These are phyloP conservation scores for Hirtodrosophila cameraria DNA, from an alignment of 2,888 invertebrate genomes.

Conservation along the genomic window DNA sequence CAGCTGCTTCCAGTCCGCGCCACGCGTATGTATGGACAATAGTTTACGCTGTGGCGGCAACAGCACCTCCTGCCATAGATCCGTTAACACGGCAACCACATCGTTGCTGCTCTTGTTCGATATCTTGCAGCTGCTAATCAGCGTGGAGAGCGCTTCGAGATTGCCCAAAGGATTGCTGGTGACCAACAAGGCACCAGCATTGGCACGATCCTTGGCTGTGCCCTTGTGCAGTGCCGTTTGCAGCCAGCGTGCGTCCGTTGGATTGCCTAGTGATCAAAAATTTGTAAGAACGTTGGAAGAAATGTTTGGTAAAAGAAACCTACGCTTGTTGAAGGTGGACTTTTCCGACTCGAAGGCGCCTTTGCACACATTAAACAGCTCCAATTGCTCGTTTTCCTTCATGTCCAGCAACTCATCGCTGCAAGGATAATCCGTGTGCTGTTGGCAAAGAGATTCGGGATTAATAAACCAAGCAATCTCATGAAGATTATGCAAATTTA, in stretches of 20 bases:
- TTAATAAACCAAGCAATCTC: not conserved
- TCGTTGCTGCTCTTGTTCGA: conserved; percentile 83
- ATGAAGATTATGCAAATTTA: conserved; percentile 46
- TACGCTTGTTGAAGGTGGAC: conserved; percentile 77
- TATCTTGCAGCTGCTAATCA: conserved; percentile 81
- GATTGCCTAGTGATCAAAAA: conserved; percentile 72
- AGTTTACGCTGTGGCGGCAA: conserved; percentile 83
- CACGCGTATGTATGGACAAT: conserved; percentile 80
- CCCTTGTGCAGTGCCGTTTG: conserved; percentile 84
- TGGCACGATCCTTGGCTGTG: conserved; percentile 84
- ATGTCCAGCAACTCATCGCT: conserved; percentile 81
- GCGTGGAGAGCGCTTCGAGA: conserved; percentile 79
- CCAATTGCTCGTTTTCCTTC: conserved; percentile 82
- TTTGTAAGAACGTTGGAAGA: not conserved
- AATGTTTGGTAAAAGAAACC: conserved; percentile 5
- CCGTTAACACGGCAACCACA: conserved; percentile 79
- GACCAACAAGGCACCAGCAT: conserved; percentile 83
- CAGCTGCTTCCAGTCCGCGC: conserved; percentile 82
- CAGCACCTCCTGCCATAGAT: conserved; percentile 82
- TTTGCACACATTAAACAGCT: conserved; percentile 81
- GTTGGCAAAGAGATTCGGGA: not conserved
- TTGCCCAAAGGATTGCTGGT: conserved; percentile 84
- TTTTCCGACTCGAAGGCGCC: conserved; percentile 79
- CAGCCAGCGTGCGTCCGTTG: conserved; percentile 83
- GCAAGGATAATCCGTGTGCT: conserved; percentile 80